phyloP scores from a whole-genome alignment of 1,140 invertebrate species.

The Cheumatopsyche charites region DNA sequence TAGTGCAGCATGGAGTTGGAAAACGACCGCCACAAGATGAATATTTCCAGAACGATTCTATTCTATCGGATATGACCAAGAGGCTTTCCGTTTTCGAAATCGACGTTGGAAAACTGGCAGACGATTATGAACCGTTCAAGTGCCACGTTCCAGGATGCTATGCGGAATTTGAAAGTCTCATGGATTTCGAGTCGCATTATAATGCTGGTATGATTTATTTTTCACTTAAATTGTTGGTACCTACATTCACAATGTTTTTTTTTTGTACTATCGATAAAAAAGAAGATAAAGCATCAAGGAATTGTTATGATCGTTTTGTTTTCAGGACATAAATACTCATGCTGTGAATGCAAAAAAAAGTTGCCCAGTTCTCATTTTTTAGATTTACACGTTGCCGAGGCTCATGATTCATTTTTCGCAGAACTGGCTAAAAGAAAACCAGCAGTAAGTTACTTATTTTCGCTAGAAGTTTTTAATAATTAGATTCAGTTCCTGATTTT shows the following conservation, averaged over 20 bases:
- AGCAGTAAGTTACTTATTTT: conserved; percentile 61
- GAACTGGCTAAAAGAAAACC: conserved; percentile 66
- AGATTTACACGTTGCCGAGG: conserved; percentile 73
- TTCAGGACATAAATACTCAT: conserved; percentile 52
- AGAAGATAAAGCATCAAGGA: not conserved
- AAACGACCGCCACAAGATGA: conserved; percentile 51
- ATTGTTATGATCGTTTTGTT: conserved; percentile 17
- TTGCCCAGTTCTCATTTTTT: conserved; percentile 69
- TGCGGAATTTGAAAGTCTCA: conserved; percentile 50
- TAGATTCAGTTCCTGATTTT: conserved; percentile 49
- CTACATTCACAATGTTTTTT: too few species aligned
- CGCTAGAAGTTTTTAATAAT: conserved; percentile 38
- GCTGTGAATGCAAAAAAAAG: conserved; percentile 64
- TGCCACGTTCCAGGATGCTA: conserved; percentile 55
- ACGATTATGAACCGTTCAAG: conserved; percentile 52
- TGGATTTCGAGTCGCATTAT: conserved; percentile 57
- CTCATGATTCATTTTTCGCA: conserved; percentile 73
- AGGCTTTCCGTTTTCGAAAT: conserved; percentile 55
- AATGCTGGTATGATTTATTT: conserved; percentile 46
- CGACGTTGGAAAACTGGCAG: conserved; percentile 55
- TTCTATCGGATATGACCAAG: conserved; percentile 47
- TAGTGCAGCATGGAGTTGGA: conserved; percentile 52
- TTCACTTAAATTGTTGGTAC: too few species aligned
- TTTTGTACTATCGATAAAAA: too few species aligned
- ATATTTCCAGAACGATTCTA: conserved; percentile 51